Evolutionary conservation across 2,797 vertebrate genomes (phyloP), one percentile per base, ranked within the genome.

Genomic region (Danionella dracula): DNA sequence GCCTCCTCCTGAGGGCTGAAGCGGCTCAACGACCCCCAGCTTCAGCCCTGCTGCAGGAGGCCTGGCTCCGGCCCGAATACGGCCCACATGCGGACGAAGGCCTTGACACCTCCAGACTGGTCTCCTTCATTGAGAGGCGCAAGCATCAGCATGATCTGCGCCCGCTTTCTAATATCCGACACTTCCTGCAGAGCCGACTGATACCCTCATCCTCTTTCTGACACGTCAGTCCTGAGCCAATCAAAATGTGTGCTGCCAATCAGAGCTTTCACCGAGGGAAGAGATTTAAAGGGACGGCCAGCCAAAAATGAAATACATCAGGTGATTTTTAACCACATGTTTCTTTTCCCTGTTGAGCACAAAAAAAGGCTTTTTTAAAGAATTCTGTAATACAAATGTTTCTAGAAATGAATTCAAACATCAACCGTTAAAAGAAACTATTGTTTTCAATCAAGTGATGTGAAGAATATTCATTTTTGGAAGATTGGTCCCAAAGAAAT

Each of bases 141-240:
- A 98, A 96, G 88, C 94, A 97, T 86, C 95, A 98, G 87, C 97
- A 97, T 49, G 96, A 99, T 78, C 92, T 94, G 77, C 93, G 94
- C 81, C 93, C 95, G 74, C 91, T 98, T 70, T 90, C 92, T 81
- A 95, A 92, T 79, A 86, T 97, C 73, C 86, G 91, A 84, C 90
- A 89, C 86, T 97, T 98, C 83, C 84, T 98, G 81, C 95, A 94
- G 72, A 94, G 91, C 88, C 93, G 94, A 82, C 91, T 98, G 68
- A 45, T 79, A 88, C 87, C 94, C 93, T 98, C 86, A 91, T 96
- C 93, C 93, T 96, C 92, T 90, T 94, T 95, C 92, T 92, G 89
- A 87, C 68, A 73, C 77, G 77, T 74, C 76, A 70, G 81, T 81
- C 76, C 76, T 68, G 16, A 69, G 75, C 81, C 80, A 81, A 81